A percentile compares a stretch with the other conserved stretches of the same genome.
Conservation (phyloP, 2,113 vertebrate species). For the Serilophus lunatus region DNA sequence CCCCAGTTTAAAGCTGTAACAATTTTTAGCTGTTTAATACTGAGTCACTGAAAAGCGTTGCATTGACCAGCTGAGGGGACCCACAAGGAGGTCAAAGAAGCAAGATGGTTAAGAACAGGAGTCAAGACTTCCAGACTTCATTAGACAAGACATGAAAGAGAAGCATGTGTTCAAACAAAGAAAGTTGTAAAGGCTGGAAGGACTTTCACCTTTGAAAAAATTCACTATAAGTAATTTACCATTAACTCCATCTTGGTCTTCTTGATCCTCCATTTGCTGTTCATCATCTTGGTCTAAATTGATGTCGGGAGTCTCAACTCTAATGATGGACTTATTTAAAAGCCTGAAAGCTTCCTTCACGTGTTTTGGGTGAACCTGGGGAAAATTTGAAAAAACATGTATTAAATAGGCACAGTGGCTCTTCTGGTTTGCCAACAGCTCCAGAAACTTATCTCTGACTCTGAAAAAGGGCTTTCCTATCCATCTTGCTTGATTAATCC, state of each 20-base stretch:
- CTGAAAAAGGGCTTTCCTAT: background rate
- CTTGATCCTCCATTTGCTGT: constrained; percentile 70
- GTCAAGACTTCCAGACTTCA: background rate
- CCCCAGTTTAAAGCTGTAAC: background rate
- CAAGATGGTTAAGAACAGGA: background rate
- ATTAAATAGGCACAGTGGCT: background rate
- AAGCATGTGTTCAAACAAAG: background rate
- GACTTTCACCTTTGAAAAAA: background rate
- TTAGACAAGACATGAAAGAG: background rate
- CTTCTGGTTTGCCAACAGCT: background rate
- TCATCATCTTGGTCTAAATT: constrained; percentile 95
- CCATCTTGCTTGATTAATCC: background rate
- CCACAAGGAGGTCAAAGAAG: background rate
- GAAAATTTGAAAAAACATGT: background rate
- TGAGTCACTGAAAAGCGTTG: background rate
- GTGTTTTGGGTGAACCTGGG: constrained; percentile 95
- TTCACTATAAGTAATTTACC: constrained; percentile 64
- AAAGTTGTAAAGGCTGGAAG: background rate
- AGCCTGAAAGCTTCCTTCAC: constrained; percentile 98
- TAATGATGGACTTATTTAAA: constrained; percentile 97
- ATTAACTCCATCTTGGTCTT: constrained; percentile 70
- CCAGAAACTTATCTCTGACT: background rate
- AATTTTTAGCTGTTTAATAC: background rate
- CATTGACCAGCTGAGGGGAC: background rate
- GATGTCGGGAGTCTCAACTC: constrained; percentile 96